Evolutionary conservation across 2,888 invertebrate species (phyloP).

Genomic region (Gortyna flavago): DNA sequence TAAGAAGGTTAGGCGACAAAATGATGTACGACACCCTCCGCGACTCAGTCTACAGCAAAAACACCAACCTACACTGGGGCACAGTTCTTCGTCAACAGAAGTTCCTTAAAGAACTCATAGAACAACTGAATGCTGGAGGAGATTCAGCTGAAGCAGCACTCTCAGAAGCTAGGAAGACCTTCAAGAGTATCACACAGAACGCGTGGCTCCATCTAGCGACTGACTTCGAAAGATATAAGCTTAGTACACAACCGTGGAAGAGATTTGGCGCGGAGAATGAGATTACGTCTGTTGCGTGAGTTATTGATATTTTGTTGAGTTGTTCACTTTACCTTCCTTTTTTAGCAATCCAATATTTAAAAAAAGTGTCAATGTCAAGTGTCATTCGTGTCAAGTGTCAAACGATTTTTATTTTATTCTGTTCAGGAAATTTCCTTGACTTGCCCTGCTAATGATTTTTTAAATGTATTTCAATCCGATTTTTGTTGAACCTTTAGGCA

Average conservation of each 20-base stretch:
- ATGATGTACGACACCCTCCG: constrained; percentile 89
- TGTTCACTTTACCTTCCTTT: too few species aligned
- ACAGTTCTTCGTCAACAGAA: constrained; percentile 94
- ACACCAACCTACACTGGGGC: constrained; percentile 93
- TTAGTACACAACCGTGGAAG: constrained; percentile 90
- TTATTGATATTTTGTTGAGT: constrained; percentile 35
- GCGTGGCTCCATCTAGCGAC: constrained; percentile 93
- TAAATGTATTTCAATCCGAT: too few species aligned
- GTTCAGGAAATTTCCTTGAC: too few species aligned
- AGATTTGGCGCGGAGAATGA: constrained; percentile 79
- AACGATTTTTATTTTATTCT: too few species aligned
- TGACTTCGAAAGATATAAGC: constrained; percentile 91
- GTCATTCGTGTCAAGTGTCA: too few species aligned
- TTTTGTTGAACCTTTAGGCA: too few species aligned
- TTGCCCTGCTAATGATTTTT: too few species aligned
- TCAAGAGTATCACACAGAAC: constrained; percentile 90
- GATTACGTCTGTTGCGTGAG: constrained; percentile 76
- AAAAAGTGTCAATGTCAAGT: too few species aligned
- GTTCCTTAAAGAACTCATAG: constrained; percentile 93
- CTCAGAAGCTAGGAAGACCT: constrained; percentile 90
- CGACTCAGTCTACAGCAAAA: constrained; percentile 85
- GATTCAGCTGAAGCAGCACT: constrained; percentile 85
- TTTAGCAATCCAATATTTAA: too few species aligned
- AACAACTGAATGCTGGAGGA: constrained; percentile 88
- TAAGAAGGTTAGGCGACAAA: constrained; percentile 91